Evolutionary conservation across 2,113 vertebrate genomes (phyloP).

Genomic region (Zeus faber): DNA sequence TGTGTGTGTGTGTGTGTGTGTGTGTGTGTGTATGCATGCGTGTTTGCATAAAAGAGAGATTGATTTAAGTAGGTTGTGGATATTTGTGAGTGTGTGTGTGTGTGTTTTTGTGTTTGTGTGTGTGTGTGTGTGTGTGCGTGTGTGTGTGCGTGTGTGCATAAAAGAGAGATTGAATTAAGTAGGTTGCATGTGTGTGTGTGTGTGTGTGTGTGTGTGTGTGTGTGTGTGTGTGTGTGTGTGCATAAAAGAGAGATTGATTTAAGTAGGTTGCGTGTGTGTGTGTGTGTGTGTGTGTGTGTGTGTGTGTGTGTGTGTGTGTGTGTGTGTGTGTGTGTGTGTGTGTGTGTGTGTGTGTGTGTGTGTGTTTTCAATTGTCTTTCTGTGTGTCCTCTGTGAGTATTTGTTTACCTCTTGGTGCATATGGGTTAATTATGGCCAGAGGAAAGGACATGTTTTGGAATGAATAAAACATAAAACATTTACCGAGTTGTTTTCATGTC

Average conservation of each 20-base stretch:
- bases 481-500: background rate
- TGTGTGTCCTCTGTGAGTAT: no score
- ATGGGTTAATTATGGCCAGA: no score
- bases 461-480: background rate
- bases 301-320: no score
- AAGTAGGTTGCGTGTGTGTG: background rate
- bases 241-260: no score
- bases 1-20: conserved; percentile 8
- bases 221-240: background rate
- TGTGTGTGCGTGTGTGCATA: background rate
- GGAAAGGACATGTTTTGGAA: background rate
- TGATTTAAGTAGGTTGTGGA: background rate
- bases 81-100: background rate
- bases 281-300: no score
- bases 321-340: no score
- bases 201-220: background rate
- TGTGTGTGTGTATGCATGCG: conserved; percentile 5
- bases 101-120: no score
- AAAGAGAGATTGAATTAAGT: no score
- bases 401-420: no score
- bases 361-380: no score
- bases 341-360: no score
- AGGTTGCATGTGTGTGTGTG: background rate
- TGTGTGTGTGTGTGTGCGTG: background rate
- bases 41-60: background rate